Evolutionary conservation across 53 echinoderm and acorn worm species (phyloP), one percentile per base, ranked within the genome.

Genomic region (Stichopus horrens): DNA sequence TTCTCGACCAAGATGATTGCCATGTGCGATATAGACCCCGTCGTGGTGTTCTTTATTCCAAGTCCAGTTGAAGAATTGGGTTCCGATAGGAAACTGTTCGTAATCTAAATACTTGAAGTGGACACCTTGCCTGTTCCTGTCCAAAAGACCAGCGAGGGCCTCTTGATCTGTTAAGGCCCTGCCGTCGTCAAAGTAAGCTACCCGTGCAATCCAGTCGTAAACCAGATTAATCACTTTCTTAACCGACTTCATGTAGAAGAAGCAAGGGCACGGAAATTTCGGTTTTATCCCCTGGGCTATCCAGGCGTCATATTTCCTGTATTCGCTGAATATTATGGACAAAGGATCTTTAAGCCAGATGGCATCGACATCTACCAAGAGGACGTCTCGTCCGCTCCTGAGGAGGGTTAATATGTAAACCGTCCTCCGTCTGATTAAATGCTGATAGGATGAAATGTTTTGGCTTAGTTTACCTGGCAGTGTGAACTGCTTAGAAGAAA

Each of bases 211-310:
- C 88, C 76, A 88, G 19, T 54, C 57, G 5, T 18, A n/a, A 16
- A 73, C 76, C 5, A 88, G 19, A 10, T 88, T 51, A 6, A 57
- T 23, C 20, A 88, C 88, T 5, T 21, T 16, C 55, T 53, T 23
- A 51, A 59, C 54, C 20, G 88, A 75, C 11, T 88, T 88, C 76
- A 58, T 8, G 4, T 88, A 88, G 54, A 88, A 75, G 73, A 88
- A 88, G 58, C 88, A 88, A 9, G 88, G 88, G 55, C 88, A 88
- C 2, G 88, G 88, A n/a, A 88, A 14, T 7, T 88, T 54, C 8
- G 21, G 23, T 57, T 75, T 23, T 77, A 57, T 76, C 16, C 88
- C 88, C 57, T 76, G 88, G 20, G 88, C 63, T 21, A 59, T 76
- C 88, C 88, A 88, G 4, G 76, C 76, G 59, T 88, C 88, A 56